Evolutionary conservation across 1,140 invertebrate genomes (phyloP), one percentile per base, ranked within the genome.

Genomic region (Listronotus oregonensis): DNA sequence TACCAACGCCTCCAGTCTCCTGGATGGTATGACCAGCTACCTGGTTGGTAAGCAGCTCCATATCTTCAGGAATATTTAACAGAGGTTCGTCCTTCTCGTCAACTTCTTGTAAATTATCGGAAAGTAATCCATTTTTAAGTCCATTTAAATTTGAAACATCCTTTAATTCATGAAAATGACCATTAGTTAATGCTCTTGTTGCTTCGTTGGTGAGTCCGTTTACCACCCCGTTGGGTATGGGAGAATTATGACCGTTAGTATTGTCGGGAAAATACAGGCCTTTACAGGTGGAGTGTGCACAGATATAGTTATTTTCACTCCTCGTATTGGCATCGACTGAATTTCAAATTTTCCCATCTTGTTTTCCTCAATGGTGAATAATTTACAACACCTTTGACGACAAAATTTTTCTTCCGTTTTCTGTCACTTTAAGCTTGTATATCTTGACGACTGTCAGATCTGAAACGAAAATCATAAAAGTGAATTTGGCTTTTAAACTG

Each of bases 1-100:
- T 15, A 66, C 64, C 64, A 31, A 66, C 18, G 6, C 57, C 57
- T 15, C 43, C 57, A 8, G 57, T 46, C 2, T 70, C 73, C 39
- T 71, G 56, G 44, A 70, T 66, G 42, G 79, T 80, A 75, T 92
- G 90, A 1, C 90, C 90, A 17, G 88, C 89, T 2, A 92, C 89
- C 80, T 91, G 90, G 64, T 84, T 84, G 50, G 82, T 82, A 37
- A 88, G 68, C 32, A 72, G 31, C 40, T 75, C 69, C 62, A 73
- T 73, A 39, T 69, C 70, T 10, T 69, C 50, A 4, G 76, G 73
- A n/a, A 73, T 65, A 11, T 43, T 31, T 11, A 32, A 64, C 39
- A 59, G 6, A 9, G 40, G 18, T 18, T 72, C 58, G 0, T 58
- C 61, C 39, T 59, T 43, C n/a, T 61, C 60, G 46, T 71, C 71